Percentiles rank a stretch among this genome's conserved stretches.
Conservation (phyloP, 2,797 vertebrate genomes). For the Sebastes baramenuke region DNA sequence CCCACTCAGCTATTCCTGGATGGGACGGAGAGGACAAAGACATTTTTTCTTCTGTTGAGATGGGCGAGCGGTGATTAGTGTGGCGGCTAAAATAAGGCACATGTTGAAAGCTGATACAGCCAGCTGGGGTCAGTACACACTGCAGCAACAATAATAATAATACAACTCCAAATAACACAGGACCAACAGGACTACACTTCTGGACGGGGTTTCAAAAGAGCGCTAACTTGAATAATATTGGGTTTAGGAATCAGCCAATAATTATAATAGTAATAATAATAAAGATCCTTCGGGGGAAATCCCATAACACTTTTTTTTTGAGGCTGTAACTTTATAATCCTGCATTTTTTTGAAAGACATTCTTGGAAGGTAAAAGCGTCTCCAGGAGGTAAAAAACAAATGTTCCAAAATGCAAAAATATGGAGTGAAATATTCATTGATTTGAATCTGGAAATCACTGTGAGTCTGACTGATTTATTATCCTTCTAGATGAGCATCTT, state of each 20-base stretch:
- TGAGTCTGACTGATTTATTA: background rate
- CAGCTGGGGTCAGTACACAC: constrained; percentile 33
- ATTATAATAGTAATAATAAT: background rate
- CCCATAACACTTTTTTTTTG: background rate
- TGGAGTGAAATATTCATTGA: background rate
- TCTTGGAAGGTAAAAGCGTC: background rate
- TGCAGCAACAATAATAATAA: background rate
- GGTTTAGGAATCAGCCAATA: background rate
- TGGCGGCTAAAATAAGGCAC: constrained; percentile 65
- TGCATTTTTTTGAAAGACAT: background rate
- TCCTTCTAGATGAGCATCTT: background rate
- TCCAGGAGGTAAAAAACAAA: background rate
- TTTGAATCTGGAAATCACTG: background rate
- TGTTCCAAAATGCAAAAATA: background rate
- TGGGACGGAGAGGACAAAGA: constrained; percentile 44
- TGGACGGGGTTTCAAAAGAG: background rate
- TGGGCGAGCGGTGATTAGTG: constrained; percentile 26
- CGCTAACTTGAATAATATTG: background rate
- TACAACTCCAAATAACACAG: constrained; percentile 7
- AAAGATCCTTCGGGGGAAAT: background rate
- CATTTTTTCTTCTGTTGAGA: constrained; percentile 24
- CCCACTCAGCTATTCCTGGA: constrained; percentile 51
- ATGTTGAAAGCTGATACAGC: constrained; percentile 63
- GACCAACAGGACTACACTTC: background rate
- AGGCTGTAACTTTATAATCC: background rate